Base-by-base conservation (phyloP, 2,113 vertebrate species). In the Tringa solitaria region DNA sequence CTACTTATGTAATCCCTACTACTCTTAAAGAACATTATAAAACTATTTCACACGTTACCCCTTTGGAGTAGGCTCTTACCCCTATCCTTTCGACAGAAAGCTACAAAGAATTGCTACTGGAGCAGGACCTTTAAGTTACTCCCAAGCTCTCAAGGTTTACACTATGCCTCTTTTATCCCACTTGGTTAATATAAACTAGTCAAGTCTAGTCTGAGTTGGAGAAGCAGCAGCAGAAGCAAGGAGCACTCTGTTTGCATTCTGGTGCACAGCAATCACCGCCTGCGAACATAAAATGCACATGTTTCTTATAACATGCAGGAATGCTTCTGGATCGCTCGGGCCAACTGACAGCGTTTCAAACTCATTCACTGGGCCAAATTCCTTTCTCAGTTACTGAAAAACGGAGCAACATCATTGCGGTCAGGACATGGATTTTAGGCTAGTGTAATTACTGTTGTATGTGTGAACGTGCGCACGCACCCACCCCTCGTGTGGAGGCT, bases 251-350 rank as follows among this genome's bases (percentile, higher is more conserved):
- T 33, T 39, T 89, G 32, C 53, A 53, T 80, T 56, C 78, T 69
- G 63, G n/a, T 53, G 11, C 22, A 65, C 0, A 0, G 77, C 60
- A 68, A 63, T 59, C 64, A 17, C 19, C 0, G 12, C 27, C 60
- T 33, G 75, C 0, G 0, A 78, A 91, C 87, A 53, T n/a, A 64
- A 73, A 74, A 72, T 23, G 70, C 87, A 94, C 33, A 12, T 92
- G 83, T 88, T 95, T 92, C 93, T 74, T 92, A 17, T 65, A 94
- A 93, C 48, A 82, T 9, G 8, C 68, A 91, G 85, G 81, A 96
- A 96, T 75, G 84, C 41, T 85, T 68, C 69, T 94, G 78, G 63
- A 90, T 92, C 78, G 68, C 75, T 50, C 4, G 0, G 85, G 65
- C 69, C 87, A 87, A 60, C 53, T 26, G 39, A 89, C 53, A 89